These are phyloP conservation scores for Aspidiotus destructor DNA, from an alignment of 2,888 invertebrate genomes.

Conservation along the genomic window DNA sequence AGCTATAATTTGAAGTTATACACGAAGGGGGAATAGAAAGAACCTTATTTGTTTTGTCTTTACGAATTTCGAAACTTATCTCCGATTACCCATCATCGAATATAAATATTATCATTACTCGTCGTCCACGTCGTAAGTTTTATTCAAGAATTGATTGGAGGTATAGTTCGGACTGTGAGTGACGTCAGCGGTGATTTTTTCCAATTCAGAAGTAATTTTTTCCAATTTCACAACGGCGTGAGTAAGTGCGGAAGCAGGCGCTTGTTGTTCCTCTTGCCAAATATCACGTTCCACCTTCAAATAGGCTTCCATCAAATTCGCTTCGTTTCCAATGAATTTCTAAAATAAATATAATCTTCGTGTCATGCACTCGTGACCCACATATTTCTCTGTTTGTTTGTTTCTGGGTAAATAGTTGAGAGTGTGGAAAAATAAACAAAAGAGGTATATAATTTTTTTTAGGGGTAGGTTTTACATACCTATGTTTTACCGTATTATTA, in stretches of 20 bases:
- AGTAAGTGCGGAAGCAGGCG: conserved; percentile 39
- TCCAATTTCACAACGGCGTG: conserved; percentile 39
- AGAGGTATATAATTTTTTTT: neutral
- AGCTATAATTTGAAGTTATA: too few species aligned
- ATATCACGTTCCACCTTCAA: conserved; percentile 39
- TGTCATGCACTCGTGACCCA: too few species aligned
- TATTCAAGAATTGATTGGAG: conserved; percentile 22
- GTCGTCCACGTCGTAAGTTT: conserved; percentile 21
- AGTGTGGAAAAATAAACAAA: neutral
- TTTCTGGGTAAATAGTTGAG: too few species aligned
- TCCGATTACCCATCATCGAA: too few species aligned
- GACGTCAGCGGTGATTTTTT: conserved; percentile 33
- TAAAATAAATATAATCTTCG: neutral
- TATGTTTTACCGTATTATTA: neutral
- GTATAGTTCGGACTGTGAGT: conserved; percentile 25
- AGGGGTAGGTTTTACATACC: neutral
- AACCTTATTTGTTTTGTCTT: too few species aligned
- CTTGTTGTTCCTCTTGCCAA: conserved; percentile 39
- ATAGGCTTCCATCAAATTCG: conserved; percentile 38
- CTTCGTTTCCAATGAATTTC: conserved; percentile 27
- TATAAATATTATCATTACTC: conserved; percentile 10
- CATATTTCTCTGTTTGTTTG: too few species aligned
- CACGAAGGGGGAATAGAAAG: too few species aligned
- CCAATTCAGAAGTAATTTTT: conserved; percentile 37
- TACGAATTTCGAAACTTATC: too few species aligned